Evolutionary conservation across 2,113 vertebrate genomes (phyloP).

Genomic region (Lanius ludovicianus): DNA sequence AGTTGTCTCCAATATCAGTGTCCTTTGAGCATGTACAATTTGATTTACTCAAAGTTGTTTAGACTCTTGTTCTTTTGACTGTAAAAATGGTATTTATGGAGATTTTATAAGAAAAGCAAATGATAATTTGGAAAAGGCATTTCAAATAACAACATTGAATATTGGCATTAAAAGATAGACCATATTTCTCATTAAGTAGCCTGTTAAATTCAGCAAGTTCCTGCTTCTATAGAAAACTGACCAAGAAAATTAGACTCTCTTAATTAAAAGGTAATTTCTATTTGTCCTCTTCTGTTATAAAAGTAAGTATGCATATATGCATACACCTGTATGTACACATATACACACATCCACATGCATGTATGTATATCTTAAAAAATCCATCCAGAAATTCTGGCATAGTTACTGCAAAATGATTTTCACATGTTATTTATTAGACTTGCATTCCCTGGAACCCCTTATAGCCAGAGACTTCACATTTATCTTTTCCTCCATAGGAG

Average conservation of each 20-base stretch:
- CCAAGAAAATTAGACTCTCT: neutral
- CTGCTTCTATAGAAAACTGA: neutral
- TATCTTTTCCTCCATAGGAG: neutral
- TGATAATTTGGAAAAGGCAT: neutral
- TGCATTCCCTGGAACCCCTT: neutral
- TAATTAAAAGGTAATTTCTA: neutral
- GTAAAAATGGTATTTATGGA: neutral
- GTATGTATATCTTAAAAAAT: neutral
- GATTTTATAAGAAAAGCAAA: neutral
- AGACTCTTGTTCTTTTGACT: neutral
- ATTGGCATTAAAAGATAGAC: neutral
- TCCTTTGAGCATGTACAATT: neutral
- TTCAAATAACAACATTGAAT: neutral
- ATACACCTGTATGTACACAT: too few relatives aligned
- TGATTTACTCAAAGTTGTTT: neutral
- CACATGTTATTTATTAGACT: neutral
- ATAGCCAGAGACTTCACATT: neutral
- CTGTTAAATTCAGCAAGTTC: neutral
- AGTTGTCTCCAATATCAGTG: neutral
- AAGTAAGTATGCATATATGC: neutral
- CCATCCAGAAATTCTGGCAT: neutral
- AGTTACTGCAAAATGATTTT: slow-evolving; percentile 7
- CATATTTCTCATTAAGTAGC: neutral
- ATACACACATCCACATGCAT: neutral
- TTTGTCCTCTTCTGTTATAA: neutral